phyloP scores from a whole-genome alignment of 2,113 vertebrate genomes.

The Nettapus auritus region DNA sequence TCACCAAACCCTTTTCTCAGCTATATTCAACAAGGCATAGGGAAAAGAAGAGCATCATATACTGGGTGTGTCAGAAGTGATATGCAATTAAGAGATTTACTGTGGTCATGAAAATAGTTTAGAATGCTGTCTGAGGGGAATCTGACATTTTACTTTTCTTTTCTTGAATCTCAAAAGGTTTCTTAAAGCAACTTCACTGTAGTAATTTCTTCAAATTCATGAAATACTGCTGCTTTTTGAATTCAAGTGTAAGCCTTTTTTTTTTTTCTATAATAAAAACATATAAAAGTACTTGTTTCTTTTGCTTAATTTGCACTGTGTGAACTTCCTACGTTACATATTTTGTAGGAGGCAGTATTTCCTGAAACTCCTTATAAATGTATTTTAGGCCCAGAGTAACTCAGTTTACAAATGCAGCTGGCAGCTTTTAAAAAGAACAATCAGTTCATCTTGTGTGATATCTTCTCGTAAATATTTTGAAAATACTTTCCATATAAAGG shows the following conservation, averaged over 20 bases:
- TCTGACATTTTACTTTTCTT: conserved; percentile 25
- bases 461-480: background rate
- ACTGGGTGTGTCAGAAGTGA: background rate
- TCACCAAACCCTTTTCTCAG: background rate
- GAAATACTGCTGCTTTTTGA: conserved; percentile 53
- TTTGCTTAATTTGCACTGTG: background rate
- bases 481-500: background rate
- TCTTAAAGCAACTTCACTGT: conserved; percentile 62
- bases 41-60: background rate
- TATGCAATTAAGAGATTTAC: background rate
- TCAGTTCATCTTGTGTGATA: background rate
- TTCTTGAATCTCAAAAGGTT: conserved; percentile 50
- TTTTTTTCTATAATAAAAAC: conserved; percentile 82
- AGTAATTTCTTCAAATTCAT: conserved; percentile 55
- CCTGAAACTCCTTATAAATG: fast-evolving
- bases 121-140: background rate
- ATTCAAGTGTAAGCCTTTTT: conserved; percentile 67
- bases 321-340: background rate
- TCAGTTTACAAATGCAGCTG: background rate
- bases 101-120: conserved; percentile 27
- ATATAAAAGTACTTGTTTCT: conserved; percentile 41
- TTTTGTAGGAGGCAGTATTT: background rate
- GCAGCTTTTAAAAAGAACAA: background rate
- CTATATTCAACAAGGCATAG: background rate
- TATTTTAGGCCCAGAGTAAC: fast-evolving